Evolutionary conservation across 2,888 invertebrate genomes (phyloP).

Genomic region (Escarpia spicata): DNA sequence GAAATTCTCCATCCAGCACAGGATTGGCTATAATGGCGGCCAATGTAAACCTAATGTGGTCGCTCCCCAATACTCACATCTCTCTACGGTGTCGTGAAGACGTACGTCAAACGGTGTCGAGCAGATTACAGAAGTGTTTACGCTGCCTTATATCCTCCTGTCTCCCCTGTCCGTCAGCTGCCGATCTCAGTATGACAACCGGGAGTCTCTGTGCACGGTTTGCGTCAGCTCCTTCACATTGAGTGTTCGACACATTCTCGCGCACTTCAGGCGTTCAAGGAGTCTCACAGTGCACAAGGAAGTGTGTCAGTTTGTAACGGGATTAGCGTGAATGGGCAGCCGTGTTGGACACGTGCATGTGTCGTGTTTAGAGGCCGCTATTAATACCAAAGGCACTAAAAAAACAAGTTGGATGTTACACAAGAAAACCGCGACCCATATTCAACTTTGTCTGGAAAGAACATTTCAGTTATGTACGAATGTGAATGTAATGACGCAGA

Average conservation of each 20-base stretch:
- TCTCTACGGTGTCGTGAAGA: not conserved
- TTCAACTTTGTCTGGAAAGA: no score
- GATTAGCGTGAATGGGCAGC: not conserved
- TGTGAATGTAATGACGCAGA: no score
- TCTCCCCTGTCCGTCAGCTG: not conserved
- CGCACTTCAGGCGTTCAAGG: not conserved
- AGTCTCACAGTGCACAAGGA: not conserved
- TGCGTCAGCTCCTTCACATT: not conserved
- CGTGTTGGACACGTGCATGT: not conserved
- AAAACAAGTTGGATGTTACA: not conserved
- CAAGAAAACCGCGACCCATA: no score
- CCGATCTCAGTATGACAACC: not conserved
- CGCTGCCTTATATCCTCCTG: not conserved
- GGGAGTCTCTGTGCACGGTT: not conserved
- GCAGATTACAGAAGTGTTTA: not conserved
- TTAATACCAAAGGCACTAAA: not conserved
- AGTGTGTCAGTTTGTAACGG: not conserved
- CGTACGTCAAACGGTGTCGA: not conserved
- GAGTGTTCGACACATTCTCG: not conserved
- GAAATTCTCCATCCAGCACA: no score
- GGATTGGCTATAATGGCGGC: no score
- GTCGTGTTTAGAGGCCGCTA: not conserved
- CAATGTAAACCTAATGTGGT: no score
- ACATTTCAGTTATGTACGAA: no score
- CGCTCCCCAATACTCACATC: not conserved